These are phyloP conservation scores for Panzeria rudis DNA, from an alignment of 2,888 invertebrate species.

Conservation along the genomic window DNA sequence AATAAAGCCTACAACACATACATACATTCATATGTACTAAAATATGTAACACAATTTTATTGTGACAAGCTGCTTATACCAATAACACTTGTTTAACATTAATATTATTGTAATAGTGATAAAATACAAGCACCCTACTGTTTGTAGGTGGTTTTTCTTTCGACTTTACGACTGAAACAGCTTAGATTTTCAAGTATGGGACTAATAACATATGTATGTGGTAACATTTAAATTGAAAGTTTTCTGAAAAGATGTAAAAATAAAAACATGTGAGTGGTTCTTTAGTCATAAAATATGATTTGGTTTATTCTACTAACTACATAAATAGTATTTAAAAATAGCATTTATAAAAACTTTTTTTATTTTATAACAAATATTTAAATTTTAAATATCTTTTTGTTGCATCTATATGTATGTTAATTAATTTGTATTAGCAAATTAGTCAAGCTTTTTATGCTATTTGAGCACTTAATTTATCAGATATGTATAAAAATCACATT, in stretches of 20 bases:
- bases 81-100: neutral
- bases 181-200: too few species aligned
- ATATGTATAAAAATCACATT: neutral
- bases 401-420: neutral
- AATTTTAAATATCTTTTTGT: neutral
- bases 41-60: neutral
- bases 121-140: neutral
- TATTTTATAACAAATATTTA: too few species aligned
- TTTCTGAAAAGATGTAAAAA: too few species aligned
- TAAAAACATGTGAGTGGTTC: too few species aligned
- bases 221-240: too few species aligned
- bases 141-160: neutral
- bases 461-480: constrained; percentile 33
- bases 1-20: neutral
- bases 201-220: too few species aligned
- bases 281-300: too few species aligned
- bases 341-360: too few species aligned
- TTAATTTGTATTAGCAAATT: constrained; percentile 12
- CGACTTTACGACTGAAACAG: neutral
- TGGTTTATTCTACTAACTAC: too few species aligned
- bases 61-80: neutral
- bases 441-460: neutral
- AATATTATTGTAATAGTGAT: neutral
- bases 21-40: neutral
- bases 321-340: too few species aligned